A percentile compares a stretch with the other conserved stretches of the same genome.
phyloP scores from a whole-genome alignment of 2,888 invertebrate genomes.

The Atethmia centrago region DNA sequence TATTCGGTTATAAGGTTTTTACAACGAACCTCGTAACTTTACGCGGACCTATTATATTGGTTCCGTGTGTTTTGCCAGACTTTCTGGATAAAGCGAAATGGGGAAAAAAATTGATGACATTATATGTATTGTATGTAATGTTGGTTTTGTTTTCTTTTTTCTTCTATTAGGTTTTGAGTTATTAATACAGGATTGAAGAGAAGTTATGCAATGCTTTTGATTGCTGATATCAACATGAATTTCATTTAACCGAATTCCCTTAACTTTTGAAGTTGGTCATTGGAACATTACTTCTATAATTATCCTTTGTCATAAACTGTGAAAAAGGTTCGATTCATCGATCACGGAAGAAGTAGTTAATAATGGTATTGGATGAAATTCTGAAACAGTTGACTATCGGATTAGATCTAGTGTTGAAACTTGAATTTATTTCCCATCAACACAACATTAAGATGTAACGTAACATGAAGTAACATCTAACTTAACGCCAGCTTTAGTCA shows the following conservation, averaged over 20 bases:
- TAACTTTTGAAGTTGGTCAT: not conserved
- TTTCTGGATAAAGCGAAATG: slow-evolving; percentile 23
- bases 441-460: not conserved
- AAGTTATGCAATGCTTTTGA: not conserved
- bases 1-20: slow-evolving; percentile 85
- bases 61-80: slow-evolving; percentile 56
- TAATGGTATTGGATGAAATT: not conserved
- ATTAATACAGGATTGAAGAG: not conserved
- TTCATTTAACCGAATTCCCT: not conserved
- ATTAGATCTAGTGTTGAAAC: not conserved
- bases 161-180: not conserved
- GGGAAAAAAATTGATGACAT: not conserved
- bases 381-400: not conserved
- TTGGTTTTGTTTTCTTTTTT: not conserved
- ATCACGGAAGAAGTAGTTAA: not conserved
- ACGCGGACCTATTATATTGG: slow-evolving; percentile 61
- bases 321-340: not conserved
- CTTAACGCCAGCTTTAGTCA: slow-evolving; percentile 54
- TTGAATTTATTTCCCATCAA: not conserved
- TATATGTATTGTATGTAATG: not conserved
- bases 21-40: slow-evolving; percentile 79
- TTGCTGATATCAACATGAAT: not conserved
- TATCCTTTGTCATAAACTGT: no score
- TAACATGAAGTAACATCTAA: not conserved
- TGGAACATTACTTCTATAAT: no score